phyloP scores from a whole-genome alignment of 2,113 vertebrate species.

The Siniperca knerii region DNA sequence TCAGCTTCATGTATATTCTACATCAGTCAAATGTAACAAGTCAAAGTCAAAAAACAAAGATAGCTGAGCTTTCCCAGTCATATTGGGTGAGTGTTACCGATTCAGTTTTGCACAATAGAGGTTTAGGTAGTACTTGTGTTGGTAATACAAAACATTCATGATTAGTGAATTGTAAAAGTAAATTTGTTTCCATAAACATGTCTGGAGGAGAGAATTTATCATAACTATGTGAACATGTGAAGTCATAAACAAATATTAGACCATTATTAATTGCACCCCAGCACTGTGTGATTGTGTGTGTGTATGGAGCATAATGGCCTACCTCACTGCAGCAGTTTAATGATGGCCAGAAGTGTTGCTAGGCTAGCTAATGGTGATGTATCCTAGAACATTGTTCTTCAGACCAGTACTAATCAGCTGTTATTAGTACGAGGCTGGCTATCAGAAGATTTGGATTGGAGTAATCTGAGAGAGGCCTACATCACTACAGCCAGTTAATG shows the following conservation, averaged over 20 bases:
- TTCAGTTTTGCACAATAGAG: not conserved
- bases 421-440: slow-evolving; percentile 59
- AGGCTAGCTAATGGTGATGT: slow-evolving; percentile 64
- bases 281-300: slow-evolving; percentile 1
- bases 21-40: slow-evolving; percentile 3
- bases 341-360: slow-evolving; percentile 76
- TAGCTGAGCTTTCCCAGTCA: not conserved
- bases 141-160: not conserved
- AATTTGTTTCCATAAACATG: slow-evolving; percentile 18
- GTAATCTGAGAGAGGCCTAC: slow-evolving; percentile 43
- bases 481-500: slow-evolving; percentile 62
- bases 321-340: slow-evolving; percentile 66
- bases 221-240: not conserved
- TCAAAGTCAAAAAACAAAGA: slow-evolving; percentile 19
- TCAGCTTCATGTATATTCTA: not conserved
- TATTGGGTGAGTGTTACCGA: not conserved
- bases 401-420: slow-evolving; percentile 76
- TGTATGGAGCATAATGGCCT: slow-evolving; percentile 49
- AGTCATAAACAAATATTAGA: slow-evolving; percentile 35
- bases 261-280: slow-evolving; percentile 40
- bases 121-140: not conserved
- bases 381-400: slow-evolving; percentile 71
- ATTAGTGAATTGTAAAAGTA: slow-evolving; percentile 16
- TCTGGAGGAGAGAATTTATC: slow-evolving; percentile 6
- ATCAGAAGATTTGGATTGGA: slow-evolving; percentile 54